These are phyloP conservation scores for Phenganax marumi DNA, from an alignment of 92 coral and sea anemone species.

Conservation along the genomic window DNA sequence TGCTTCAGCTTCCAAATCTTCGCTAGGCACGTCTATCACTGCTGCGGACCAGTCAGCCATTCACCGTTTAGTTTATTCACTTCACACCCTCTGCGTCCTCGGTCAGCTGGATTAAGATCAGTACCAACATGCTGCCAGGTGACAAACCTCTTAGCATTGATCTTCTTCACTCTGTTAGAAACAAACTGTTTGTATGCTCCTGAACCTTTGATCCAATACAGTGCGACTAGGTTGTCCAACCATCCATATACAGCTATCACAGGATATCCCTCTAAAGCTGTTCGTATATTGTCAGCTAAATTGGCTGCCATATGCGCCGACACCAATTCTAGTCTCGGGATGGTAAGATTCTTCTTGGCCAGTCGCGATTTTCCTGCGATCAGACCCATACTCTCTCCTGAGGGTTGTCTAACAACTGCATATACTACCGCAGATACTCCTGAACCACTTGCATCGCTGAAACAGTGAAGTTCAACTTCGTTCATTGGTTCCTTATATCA, in stretches of 20 bases:
- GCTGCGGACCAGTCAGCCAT: not conserved
- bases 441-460: conserved; percentile 48
- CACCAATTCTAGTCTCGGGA: conserved; percentile 53
- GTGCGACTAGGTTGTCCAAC: conserved; percentile 61
- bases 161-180: conserved; percentile 56
- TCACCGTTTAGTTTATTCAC: not conserved
- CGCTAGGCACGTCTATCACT: conserved; percentile 19
- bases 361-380: conserved; percentile 54
- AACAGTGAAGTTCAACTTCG: conserved; percentile 36
- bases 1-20: conserved; percentile 58
- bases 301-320: conserved; percentile 55
- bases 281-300: conserved; percentile 42
- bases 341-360: conserved; percentile 45
- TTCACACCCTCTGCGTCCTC: conserved; percentile 44
- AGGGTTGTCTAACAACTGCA: conserved; percentile 54
- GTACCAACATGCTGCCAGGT: conserved; percentile 48
- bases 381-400: conserved; percentile 38
- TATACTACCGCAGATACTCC: conserved; percentile 55
- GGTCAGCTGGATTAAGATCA: conserved; percentile 53
- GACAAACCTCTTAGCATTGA: conserved; percentile 27
- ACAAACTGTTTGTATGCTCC: conserved; percentile 57
- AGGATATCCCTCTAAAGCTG: conserved; percentile 34
- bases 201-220: conserved; percentile 53
- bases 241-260: conserved; percentile 43
- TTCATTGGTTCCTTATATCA: not conserved